Evolutionary conservation across 2,797 vertebrate species (phyloP).

Genomic region (Pitangus sulphuratus): DNA sequence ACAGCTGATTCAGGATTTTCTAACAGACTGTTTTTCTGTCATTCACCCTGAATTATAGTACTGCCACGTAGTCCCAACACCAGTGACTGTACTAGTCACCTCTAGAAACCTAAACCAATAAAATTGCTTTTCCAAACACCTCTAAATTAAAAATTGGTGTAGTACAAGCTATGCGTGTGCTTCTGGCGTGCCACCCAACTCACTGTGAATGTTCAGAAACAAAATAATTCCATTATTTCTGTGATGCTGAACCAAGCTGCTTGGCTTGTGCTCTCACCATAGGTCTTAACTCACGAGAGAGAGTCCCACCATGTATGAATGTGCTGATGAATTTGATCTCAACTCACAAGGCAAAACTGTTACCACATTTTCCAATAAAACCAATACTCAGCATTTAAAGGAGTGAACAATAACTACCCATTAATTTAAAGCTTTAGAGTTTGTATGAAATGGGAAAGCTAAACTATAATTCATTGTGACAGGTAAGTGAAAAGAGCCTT

Average conservation of each 20-base stretch:
- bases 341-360: background rate
- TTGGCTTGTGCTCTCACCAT: background rate
- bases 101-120: background rate
- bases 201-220: background rate
- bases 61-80: background rate
- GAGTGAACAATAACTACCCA: background rate
- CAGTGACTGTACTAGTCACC: background rate
- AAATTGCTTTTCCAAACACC: background rate
- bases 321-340: background rate
- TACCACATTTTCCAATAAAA: background rate
- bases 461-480: background rate
- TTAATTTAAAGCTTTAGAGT: background rate
- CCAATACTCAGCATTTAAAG: background rate
- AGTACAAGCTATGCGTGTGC: background rate
- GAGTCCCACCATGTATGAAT: rapidly evolving
- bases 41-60: background rate
- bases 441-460: background rate
- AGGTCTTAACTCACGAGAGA: background rate
- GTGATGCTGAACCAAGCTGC: background rate
- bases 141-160: background rate
- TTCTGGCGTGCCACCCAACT: background rate
- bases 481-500: background rate
- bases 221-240: background rate
- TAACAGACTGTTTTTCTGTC: background rate
- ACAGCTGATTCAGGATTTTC: background rate